Evolutionary conservation across 2,888 invertebrate species (phyloP).

Genomic region (Disparrhopalites patrizii): DNA sequence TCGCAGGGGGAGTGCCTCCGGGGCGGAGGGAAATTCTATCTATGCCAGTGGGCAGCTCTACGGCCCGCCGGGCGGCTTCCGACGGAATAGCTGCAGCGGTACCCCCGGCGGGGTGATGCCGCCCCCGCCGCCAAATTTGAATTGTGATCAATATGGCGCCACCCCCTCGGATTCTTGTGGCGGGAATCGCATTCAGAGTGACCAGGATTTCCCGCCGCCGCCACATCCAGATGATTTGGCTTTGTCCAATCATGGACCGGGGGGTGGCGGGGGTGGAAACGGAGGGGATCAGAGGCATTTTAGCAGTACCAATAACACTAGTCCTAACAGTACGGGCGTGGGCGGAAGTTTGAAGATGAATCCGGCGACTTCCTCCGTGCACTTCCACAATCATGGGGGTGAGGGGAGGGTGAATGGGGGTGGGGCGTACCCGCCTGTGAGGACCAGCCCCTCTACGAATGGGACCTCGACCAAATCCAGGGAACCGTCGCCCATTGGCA

Average conservation of each 20-base stretch:
- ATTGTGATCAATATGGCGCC: conserved; percentile 33
- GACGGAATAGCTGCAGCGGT: no score
- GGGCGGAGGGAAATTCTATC: neutral
- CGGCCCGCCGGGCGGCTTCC: no score
- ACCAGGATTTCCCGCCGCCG: conserved; percentile 51
- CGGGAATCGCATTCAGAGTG: conserved; percentile 43
- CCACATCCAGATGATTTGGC: conserved; percentile 49
- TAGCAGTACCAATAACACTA: conserved; percentile 31
- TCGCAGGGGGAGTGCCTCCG: conserved; percentile 37
- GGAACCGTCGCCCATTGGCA: conserved; percentile 44
- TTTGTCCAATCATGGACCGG: conserved; percentile 4
- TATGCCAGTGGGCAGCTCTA: conserved; percentile 7
- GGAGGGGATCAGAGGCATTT: neutral
- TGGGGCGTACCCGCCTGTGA: neutral
- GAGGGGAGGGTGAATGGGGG: no score
- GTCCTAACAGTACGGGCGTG: conserved; percentile 37
- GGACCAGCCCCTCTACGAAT: conserved; percentile 29
- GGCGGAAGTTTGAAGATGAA: conserved; percentile 28
- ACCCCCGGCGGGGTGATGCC: conserved; percentile 38
- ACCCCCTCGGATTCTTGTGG: conserved; percentile 16
- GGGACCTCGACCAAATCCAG: conserved; percentile 26
- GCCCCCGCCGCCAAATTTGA: conserved; percentile 42
- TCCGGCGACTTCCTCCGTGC: conserved; percentile 17
- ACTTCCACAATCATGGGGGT: conserved; percentile 22
- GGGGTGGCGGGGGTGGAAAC: neutral